Evolutionary conservation across 2,113 vertebrate genomes (phyloP), one percentile per base, ranked within the genome.

Genomic region (Pseudolaguvia tuberculata): DNA sequence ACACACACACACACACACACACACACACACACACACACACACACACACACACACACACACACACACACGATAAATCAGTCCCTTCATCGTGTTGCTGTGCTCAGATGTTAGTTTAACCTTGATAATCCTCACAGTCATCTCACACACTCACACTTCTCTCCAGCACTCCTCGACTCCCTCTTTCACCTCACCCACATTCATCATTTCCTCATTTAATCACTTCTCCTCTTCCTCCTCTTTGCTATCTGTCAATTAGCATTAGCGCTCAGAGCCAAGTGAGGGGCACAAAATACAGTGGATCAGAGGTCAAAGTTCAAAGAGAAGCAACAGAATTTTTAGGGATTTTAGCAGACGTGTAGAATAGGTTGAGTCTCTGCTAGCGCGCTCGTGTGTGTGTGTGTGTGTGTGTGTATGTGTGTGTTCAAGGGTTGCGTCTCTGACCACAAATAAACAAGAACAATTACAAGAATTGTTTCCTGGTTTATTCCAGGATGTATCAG

Each of bases 141-240:
- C 27, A 20, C 27, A 5, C 31, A 20, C 58, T 1, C 65, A 35
- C 67, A 9, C 65, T 17, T 48, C 42, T 62, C 72, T 70, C 72
- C 72, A 39, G 61, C 62, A 66, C 62, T 59, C 69, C 42, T 70
- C 21, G 15, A 2, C 65, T 58, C 65, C 6, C 45, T 55, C 21
- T 27, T 29, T 76, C 56, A 70, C 70, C 70, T 76, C 56, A 76
- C 61, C 78, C 72, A 52, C 47, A 72, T 79, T 48, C 45, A 51
- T 72, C 73, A 72, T 59, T 56, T 21, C 15, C n/a, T 21, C 15
- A 14, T 63, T 67, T 71, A 62, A 56, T 55, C 47, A 23, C 55
- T 52, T 53, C 57, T 51, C 73, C 68, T 66, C 73, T 53, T 51
- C 58, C 71, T 29, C 42, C 58, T 20, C 58, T 62, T 55, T 20